Base-by-base conservation (phyloP, 2,888 invertebrate genomes). In the Melinaea menophilus region DNA sequence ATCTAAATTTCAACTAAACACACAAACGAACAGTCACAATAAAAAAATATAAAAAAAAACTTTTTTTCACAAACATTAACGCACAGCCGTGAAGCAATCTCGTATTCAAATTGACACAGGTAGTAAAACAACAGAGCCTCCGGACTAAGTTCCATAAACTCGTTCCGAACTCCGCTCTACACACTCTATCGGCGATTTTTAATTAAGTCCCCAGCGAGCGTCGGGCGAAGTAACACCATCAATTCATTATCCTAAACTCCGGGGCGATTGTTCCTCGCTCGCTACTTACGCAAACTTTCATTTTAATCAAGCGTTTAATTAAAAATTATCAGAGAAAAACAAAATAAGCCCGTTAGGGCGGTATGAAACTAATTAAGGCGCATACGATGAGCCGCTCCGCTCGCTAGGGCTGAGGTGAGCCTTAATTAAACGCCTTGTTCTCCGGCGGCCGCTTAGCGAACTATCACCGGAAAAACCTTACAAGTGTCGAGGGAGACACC, bases 271-370 rank as follows among this genome's bases (percentile, higher is more conserved):
- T 90, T 90, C 86, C 86, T 84, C 87, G 89, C 84, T 85, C 87
- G 89, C 86, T 90, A 90, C 90, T 90, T 90, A 90, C 86, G 88
- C 89, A 89, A 90, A 90, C 90, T 90, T 90, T 90, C 88, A 90
- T 90, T 90, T 90, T 90, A 90, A 90, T 90, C 90, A 90, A 90
- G 89, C 90, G 88, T 90, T 90, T 90, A 90, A 90, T 90, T 90
- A 90, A 90, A 90, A 90, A 90, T 90, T 90, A 90, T 89, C 89
- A 86, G 88, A 88, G 89, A 90, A 90, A 90, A 90, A 90, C 90
- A 90, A 90, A 90, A 90, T 90, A 90, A 90, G 90, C 86, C 88
- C 83, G 89, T 88, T 88, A 88, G 88, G 88, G 87, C 86, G 87
- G 88, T 85, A 85, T 87, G 88, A 84, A 81, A 88, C 87, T 90